These are phyloP conservation scores for Pygathrix nemaeus DNA, from an alignment of 2,113 vertebrate species.

Conservation along the genomic window DNA sequence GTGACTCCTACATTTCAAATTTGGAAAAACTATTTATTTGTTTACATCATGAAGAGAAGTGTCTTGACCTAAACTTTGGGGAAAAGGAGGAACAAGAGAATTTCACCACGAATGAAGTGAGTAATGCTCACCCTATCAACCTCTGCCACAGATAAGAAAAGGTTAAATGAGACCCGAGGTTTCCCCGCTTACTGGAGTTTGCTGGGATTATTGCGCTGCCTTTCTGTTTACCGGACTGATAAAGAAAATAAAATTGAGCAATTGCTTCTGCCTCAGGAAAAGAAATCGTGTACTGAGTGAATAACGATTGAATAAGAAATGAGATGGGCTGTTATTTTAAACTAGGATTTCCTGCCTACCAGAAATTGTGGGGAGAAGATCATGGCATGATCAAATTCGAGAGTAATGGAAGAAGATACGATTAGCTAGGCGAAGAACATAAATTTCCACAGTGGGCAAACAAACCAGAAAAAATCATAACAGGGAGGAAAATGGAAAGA, in stretches of 20 bases:
- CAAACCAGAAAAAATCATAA: neutral
- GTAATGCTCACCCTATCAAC: neutral
- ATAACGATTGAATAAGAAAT: neutral
- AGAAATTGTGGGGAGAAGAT: neutral
- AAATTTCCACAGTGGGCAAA: neutral
- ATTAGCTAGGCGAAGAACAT: neutral
- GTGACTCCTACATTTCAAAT: neutral
- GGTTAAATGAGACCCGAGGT: neutral
- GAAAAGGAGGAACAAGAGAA: neutral
- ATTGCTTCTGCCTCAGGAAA: neutral
- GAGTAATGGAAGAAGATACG: neutral
- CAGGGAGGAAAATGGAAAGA: neutral
- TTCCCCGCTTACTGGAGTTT: neutral
- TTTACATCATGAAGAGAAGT: neutral
- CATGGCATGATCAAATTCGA: neutral
- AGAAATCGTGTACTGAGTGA: neutral
- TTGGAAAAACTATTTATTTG: neutral
- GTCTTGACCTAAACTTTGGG: neutral
- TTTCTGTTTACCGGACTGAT: neutral
- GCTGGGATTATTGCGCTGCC: neutral
- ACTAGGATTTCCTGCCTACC: neutral
- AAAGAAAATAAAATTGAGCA: neutral
- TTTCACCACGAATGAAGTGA: neutral
- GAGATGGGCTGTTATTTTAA: neutral
- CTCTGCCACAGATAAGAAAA: neutral